Evolutionary conservation across 2,797 vertebrate genomes (phyloP).

Genomic region (Tachyglossus aculeatus): DNA sequence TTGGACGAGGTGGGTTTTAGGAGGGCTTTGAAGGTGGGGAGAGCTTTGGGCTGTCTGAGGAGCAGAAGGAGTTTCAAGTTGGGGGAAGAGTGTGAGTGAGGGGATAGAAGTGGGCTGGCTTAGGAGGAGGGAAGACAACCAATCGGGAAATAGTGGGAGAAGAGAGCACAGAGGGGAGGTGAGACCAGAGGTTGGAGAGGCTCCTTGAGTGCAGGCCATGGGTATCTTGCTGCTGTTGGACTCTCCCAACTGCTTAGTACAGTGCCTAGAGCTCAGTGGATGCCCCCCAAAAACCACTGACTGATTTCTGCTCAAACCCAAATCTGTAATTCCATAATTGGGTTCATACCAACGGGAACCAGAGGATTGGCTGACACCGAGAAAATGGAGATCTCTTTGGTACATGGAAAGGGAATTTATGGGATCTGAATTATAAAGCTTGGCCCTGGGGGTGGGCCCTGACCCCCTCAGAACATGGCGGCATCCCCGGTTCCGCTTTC

Average conservation of each 20-base stretch:
- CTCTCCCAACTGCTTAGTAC: neutral
- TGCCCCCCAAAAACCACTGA: neutral
- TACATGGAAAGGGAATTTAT: neutral
- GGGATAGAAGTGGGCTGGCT: too few relatives aligned
- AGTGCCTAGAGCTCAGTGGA: neutral
- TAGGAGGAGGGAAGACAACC: too few relatives aligned
- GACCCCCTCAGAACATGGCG: neutral
- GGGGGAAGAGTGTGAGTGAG: too few relatives aligned
- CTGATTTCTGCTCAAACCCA: neutral
- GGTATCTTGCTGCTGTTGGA: too few relatives aligned
- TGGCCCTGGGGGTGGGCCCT: neutral
- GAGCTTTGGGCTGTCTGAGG: too few relatives aligned
- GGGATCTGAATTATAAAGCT: neutral
- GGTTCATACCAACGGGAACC: neutral
- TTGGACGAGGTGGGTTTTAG: too few relatives aligned
- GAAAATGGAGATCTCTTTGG: neutral
- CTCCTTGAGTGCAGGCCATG: too few relatives aligned
- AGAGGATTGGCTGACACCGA: neutral
- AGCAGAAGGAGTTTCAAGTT: too few relatives aligned
- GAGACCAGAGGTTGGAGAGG: too few relatives aligned
- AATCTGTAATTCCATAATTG: neutral
- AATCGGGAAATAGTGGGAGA: too few relatives aligned
- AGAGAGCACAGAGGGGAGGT: too few relatives aligned
- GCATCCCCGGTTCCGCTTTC: neutral
- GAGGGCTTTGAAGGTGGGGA: too few relatives aligned